These are phyloP conservation scores for Phyllopteryx taeniolatus DNA, from an alignment of 2,113 vertebrate genomes.

Conservation along the genomic window DNA sequence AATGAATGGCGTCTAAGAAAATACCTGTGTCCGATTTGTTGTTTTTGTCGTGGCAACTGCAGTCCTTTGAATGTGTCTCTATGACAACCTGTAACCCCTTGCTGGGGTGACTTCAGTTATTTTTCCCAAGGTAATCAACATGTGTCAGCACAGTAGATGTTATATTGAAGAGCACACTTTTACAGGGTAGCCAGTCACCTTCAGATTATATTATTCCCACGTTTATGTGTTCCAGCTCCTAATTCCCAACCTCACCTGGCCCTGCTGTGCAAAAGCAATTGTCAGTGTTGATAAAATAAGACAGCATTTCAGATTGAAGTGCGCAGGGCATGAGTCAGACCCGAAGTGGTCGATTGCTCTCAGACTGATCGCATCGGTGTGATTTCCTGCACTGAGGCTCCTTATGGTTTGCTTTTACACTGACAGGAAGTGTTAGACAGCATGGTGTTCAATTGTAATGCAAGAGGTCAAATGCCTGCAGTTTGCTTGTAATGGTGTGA, in stretches of 20 bases:
- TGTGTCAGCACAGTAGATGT: conserved; percentile 1
- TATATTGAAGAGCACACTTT: neutral
- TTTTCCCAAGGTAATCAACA: conserved; percentile 31
- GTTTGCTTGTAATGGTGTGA: neutral
- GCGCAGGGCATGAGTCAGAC: conserved; percentile 35
- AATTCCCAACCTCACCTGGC: neutral
- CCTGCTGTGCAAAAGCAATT: neutral
- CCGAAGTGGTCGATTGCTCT: conserved; percentile 32
- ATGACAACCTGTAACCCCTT: conserved; percentile 53
- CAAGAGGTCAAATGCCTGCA: neutral
- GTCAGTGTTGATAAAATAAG: conserved; percentile 25
- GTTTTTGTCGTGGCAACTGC: conserved; percentile 19
- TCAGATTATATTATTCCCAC: neutral
- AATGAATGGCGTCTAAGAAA: conserved; percentile 6
- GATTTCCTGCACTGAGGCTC: conserved; percentile 28
- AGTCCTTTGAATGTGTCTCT: conserved; percentile 44
- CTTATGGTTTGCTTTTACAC: conserved; percentile 20
- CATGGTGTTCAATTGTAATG: neutral
- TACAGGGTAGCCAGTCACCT: neutral
- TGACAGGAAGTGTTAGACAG: neutral
- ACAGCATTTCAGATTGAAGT: conserved; percentile 39
- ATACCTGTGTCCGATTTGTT: conserved; percentile 43
- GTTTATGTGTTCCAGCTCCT: neutral
- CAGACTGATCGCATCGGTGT: conserved; percentile 32
- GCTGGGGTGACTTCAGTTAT: conserved; percentile 22